A percentile compares a stretch with the other conserved stretches of the same genome.
Conservation (phyloP, 1,140 invertebrate species). For the Hyposmocoma kahamanoa region DNA sequence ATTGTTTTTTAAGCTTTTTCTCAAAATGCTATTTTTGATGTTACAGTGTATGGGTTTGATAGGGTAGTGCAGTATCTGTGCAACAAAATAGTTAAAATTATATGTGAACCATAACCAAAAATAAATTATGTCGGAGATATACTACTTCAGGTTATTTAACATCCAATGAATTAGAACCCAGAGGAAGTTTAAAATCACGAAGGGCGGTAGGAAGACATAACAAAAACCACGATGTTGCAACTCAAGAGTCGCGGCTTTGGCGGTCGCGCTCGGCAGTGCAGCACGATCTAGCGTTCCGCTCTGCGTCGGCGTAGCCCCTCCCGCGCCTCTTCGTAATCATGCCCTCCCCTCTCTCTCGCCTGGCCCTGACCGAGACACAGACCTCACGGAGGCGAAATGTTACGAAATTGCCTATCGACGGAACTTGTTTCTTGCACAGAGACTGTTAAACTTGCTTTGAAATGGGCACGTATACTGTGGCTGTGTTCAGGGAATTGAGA, state of each 20-base stretch:
- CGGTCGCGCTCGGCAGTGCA: constrained; percentile 67
- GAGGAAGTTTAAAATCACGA: background rate
- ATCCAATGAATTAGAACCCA: too few species aligned
- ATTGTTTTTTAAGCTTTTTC: too few species aligned
- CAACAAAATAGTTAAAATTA: too few species aligned
- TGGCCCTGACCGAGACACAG: constrained; percentile 63
- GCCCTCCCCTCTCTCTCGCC: constrained; percentile 4
- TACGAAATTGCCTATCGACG: constrained; percentile 47
- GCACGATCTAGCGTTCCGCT: constrained; percentile 69
- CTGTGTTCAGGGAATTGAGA: too few species aligned
- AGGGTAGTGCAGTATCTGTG: too few species aligned
- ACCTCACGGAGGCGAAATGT: constrained; percentile 37
- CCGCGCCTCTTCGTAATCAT: constrained; percentile 9
- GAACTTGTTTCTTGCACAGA: constrained; percentile 17
- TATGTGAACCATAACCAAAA: too few species aligned
- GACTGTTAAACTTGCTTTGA: background rate
- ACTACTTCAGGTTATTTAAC: too few species aligned
- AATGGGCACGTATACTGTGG: background rate
- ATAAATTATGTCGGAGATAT: too few species aligned
- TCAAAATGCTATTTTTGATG: too few species aligned
- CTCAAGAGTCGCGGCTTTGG: constrained; percentile 54
- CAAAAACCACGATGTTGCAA: constrained; percentile 53
- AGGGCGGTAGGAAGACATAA: constrained; percentile 1
- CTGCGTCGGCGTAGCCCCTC: constrained; percentile 39
- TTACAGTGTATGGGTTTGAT: too few species aligned